Evolutionary conservation across 2,888 invertebrate species (phyloP).

Genomic region (Tenthredo mesomela): DNA sequence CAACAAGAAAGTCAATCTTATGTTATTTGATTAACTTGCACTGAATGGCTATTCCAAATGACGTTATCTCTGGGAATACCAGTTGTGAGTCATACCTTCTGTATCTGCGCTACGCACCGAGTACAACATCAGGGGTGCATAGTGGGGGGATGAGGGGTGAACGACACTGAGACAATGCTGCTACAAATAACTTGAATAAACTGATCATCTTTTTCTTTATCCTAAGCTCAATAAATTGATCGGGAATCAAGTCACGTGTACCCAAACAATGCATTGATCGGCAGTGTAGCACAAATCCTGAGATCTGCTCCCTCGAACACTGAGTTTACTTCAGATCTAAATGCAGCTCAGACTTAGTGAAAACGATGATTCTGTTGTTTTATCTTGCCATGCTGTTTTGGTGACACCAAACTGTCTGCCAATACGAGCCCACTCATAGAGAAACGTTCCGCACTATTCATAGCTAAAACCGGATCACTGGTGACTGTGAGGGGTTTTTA

Average conservation of each 20-base stretch:
- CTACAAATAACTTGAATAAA: slow-evolving; percentile 44
- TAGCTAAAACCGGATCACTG: slow-evolving; percentile 34
- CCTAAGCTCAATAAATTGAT: background rate
- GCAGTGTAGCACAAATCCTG: background rate
- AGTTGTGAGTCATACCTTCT: slow-evolving; percentile 41
- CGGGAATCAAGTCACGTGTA: background rate
- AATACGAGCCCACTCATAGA: slow-evolving; percentile 45
- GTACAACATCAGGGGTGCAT: slow-evolving; percentile 39
- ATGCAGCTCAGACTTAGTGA: background rate
- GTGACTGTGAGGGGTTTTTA: background rate
- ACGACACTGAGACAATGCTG: slow-evolving; percentile 46
- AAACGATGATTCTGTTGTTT: slow-evolving; percentile 26
- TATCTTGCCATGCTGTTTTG: slow-evolving; percentile 43
- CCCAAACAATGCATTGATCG: background rate
- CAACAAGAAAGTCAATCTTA: background rate
- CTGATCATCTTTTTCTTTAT: slow-evolving; percentile 12
- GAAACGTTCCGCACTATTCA: slow-evolving; percentile 46
- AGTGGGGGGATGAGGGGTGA: slow-evolving; percentile 47
- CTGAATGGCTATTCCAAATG: slow-evolving; percentile 33
- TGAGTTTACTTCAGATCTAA: slow-evolving; percentile 14
- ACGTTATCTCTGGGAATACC: slow-evolving; percentile 42
- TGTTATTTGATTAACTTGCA: slow-evolving; percentile 30
- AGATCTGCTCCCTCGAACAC: background rate
- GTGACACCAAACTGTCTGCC: slow-evolving; percentile 63
- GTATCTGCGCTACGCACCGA: slow-evolving; percentile 18